Percentiles rank a stretch among this genome's conserved stretches.
phyloP scores from a whole-genome alignment of 2,113 vertebrate genomes.

The Eurypyga helias region DNA sequence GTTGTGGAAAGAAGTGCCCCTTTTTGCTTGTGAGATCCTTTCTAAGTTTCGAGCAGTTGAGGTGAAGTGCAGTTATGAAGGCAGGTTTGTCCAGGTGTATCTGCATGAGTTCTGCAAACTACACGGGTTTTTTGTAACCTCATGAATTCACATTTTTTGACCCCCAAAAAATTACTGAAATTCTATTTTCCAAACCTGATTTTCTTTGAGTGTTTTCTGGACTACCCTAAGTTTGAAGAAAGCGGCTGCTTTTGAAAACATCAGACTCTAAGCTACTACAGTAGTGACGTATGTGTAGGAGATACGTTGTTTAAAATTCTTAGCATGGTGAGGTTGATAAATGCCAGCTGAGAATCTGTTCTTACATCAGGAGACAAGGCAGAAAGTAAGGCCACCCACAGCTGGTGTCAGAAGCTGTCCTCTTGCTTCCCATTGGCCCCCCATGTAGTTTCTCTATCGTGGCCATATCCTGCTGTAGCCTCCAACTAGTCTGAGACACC shows the following conservation, averaged over 20 bases:
- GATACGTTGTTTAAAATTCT: not conserved
- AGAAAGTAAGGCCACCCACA: too few relatives aligned
- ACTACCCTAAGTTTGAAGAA: not conserved
- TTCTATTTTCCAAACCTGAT: not conserved
- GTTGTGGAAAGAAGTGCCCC: not conserved
- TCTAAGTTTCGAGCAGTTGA: not conserved
- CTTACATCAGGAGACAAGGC: too few relatives aligned
- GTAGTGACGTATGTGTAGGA: not conserved
- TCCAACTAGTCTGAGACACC: slow-evolving; percentile 43
- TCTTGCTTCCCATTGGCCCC: not conserved
- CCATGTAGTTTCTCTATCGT: not conserved
- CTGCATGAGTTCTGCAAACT: not conserved
- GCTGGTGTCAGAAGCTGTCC: not conserved
- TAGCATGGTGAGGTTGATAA: not conserved
- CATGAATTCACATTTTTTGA: not conserved
- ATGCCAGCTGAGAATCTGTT: not conserved
- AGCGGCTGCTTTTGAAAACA: not conserved
- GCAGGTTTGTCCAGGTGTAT: not conserved
- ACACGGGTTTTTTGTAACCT: not conserved
- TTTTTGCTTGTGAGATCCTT: not conserved
- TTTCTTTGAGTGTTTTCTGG: not conserved
- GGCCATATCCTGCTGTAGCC: slow-evolving; percentile 51
- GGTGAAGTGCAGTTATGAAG: not conserved
- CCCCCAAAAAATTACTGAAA: not conserved
- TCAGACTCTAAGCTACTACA: not conserved